Evolutionary conservation across 1,140 invertebrate species (phyloP).

Genomic region (Phenacoccus solenopsis): DNA sequence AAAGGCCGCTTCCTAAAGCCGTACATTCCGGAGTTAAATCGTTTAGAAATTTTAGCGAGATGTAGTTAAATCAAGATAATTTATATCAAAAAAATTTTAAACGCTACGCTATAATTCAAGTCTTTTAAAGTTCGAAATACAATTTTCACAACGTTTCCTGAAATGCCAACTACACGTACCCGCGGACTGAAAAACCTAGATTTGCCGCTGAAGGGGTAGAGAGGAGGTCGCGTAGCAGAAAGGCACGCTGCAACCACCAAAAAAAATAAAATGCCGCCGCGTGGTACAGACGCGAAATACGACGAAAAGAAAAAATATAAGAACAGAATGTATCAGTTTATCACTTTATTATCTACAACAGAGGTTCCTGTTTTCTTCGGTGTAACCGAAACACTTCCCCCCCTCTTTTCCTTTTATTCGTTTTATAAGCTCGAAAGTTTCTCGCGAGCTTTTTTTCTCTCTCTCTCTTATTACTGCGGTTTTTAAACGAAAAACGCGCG

Average conservation of each 20-base stretch:
- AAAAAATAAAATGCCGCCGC: no score
- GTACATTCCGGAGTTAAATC: no score
- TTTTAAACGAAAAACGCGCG: constrained; percentile 3
- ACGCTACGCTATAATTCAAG: neutral
- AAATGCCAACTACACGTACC: no score
- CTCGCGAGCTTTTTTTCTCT: neutral
- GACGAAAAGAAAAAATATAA: neutral
- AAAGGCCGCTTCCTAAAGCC: no score
- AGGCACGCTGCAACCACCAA: no score
- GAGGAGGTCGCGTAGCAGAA: neutral
- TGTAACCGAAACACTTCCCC: neutral
- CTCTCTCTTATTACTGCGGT: neutral
- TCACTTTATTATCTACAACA: constrained; percentile 3
- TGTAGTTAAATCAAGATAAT: no score
- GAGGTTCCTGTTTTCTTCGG: neutral
- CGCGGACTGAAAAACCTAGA: no score
- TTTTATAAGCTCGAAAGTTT: neutral
- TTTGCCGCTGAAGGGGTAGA: neutral
- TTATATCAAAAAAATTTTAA: no score
- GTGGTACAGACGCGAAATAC: no score
- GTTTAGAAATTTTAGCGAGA: no score
- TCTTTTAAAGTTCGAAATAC: neutral
- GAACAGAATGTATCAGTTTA: neutral
- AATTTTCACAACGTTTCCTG: neutral
- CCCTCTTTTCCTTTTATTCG: neutral